Base-by-base conservation (phyloP, 2,797 vertebrate genomes). In the Botia almorhae region DNA sequence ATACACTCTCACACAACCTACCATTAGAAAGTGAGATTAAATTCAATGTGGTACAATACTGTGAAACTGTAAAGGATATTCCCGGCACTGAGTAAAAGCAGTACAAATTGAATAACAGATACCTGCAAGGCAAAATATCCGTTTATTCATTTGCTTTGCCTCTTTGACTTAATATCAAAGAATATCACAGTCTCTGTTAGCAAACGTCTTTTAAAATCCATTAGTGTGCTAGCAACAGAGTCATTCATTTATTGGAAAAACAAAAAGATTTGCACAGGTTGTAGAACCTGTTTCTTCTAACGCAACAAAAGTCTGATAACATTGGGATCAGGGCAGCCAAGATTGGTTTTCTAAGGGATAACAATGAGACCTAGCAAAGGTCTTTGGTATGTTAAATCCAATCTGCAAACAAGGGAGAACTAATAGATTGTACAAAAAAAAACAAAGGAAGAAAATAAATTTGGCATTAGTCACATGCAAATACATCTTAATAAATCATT, bases 261-360 rank as follows among this genome's bases (percentile, higher is more conserved):
- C 33, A 39, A 65, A 65, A 65, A 43, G 63, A 7, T 65, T 65
- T 43, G 63, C 3, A 65, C 61, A 36, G 16, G 61, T 64, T 39
- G 61, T 17, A 33, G 23, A 29, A 64, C 61, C 29, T 64, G 63
- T 65, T 8, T 64, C 36, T 29, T 11, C 17, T n/a, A 33, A n/a
- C 8, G 63, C 63, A 65, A 39, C 63, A 39, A 65, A 65, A 11
- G 36, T 39, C 33, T 65, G 63, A 65, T 65, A 43, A 65, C 8
- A 12, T n/a, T 64, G 3, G 61, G 23, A 73, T 71, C 14, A 2
- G 61, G 61, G 7, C 58, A 65, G 51, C 69, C 8, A 7, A 73
- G 78, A 73, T 73, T 80, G 78, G 19, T 74, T 74, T 80, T 80
- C 70, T 56, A 80, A n/a, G 21, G 83, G 70, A 64, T 80, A 36